These are phyloP conservation scores for Australoheros facetus DNA, from an alignment of 2,797 vertebrate species.

Conservation along the genomic window DNA sequence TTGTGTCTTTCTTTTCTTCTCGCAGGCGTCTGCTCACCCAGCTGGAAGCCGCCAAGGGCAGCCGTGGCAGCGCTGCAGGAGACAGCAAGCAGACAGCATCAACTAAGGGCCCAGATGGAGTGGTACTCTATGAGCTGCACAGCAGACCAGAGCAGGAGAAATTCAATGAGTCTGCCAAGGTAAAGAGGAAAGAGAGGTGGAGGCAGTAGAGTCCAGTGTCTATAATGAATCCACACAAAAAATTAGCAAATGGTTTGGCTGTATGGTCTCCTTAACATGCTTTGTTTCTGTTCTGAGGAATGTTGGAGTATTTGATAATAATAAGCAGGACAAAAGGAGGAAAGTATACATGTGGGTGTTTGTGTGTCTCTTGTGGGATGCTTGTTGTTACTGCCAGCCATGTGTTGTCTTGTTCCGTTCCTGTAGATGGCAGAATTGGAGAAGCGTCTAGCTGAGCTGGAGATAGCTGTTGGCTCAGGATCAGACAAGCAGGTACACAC, in stretches of 20 bases:
- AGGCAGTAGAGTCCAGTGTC: conserved; percentile 13
- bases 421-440: conserved; percentile 90
- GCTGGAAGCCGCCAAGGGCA: conserved; percentile 87
- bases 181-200: conserved; percentile 53
- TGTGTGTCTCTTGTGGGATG: conserved; percentile 32
- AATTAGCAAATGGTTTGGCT: conserved; percentile 16
- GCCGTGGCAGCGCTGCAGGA: conserved; percentile 65
- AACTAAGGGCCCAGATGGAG: conserved; percentile 75
- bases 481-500: conserved; percentile 88
- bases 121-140: conserved; percentile 92
- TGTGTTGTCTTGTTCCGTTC: conserved; percentile 41
- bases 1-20: conserved; percentile 29
- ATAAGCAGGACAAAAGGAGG: conserved; percentile 25
- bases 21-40: conserved; percentile 91
- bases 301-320: conserved; percentile 38
- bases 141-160: conserved; percentile 93
- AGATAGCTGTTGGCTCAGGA: conserved; percentile 87
- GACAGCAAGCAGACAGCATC: conserved; percentile 63
- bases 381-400: conserved; percentile 39
- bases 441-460: conserved; percentile 91
- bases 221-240: conserved; percentile 10
- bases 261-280: not conserved
- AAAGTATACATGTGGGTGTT: not conserved
- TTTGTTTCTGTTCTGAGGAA: conserved; percentile 28
- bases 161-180: conserved; percentile 92